These are phyloP conservation scores for Erithacus rubecula DNA, from an alignment of 2,797 vertebrate genomes.

Conservation along the genomic window DNA sequence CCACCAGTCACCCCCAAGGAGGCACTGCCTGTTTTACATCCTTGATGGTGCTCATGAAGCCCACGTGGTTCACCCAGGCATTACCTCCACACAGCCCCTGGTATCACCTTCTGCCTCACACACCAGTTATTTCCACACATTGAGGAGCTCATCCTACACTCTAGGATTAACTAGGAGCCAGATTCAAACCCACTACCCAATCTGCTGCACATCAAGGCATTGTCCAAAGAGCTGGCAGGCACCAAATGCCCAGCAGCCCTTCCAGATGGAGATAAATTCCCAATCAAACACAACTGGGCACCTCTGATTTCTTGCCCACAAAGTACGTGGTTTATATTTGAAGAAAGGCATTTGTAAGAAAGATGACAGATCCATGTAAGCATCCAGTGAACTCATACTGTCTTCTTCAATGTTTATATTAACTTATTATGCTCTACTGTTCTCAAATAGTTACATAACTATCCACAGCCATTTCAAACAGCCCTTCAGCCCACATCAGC, in stretches of 20 bases:
- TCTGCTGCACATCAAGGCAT: not conserved
- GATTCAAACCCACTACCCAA: not conserved
- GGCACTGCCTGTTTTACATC: not conserved
- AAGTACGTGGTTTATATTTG: not conserved
- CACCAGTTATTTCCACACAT: fast-evolving
- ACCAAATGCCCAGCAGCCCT: not conserved
- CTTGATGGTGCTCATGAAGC: not conserved
- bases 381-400: constrained; percentile 38
- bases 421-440: constrained; percentile 43
- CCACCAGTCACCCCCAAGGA: not conserved
- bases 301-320: not conserved
- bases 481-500: constrained; percentile 34
- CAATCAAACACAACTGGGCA: not conserved
- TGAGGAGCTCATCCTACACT: not conserved
- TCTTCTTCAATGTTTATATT: constrained; percentile 54
- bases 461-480: constrained; percentile 49
- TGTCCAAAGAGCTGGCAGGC: not conserved
- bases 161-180: not conserved
- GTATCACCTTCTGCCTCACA: not conserved
- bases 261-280: not conserved
- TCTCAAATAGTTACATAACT: constrained; percentile 62
- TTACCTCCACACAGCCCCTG: not conserved
- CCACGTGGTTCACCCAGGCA: fast-evolving
- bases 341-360: constrained; percentile 3
- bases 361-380: constrained; percentile 20